Percentiles rank a stretch among this genome's conserved stretches.
phyloP scores from a whole-genome alignment of 2,797 vertebrate species.

The Knipowitschia caucasica region DNA sequence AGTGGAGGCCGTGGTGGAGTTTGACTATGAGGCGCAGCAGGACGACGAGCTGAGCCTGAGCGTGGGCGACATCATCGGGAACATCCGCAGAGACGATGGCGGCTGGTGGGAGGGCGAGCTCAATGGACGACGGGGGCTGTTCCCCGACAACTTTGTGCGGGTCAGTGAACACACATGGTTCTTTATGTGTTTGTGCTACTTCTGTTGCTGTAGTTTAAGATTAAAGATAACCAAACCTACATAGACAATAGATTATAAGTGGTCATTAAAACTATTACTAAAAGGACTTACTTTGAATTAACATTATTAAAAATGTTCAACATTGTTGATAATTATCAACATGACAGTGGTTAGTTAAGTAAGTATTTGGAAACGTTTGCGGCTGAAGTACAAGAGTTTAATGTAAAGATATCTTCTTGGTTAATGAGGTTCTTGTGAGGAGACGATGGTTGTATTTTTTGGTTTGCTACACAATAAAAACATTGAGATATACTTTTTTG shows the following conservation, averaged over 20 bases:
- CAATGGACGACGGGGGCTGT: constrained; percentile 93
- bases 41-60: constrained; percentile 98
- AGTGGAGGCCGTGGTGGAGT: constrained; percentile 99
- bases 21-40: constrained; percentile 97
- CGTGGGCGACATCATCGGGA: constrained; percentile 94
- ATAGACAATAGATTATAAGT: too few relatives aligned
- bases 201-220: too few relatives aligned
- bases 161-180: constrained; percentile 78
- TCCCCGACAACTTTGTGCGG: constrained; percentile 99
- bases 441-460: constrained; percentile 6
- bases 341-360: too few relatives aligned
- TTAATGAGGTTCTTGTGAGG: neutral
- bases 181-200: neutral
- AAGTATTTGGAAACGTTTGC: too few relatives aligned
- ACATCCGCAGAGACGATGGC: constrained; percentile 94
- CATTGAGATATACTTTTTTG: too few relatives aligned
- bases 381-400: too few relatives aligned
- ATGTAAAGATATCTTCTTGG: neutral
- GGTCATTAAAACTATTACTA: too few relatives aligned
- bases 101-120: constrained; percentile 99
- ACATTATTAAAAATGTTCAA: too few relatives aligned
- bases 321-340: too few relatives aligned
- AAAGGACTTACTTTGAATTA: too few relatives aligned
- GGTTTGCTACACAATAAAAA: constrained; percentile 3
- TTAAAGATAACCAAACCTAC: too few relatives aligned